Base-by-base conservation (phyloP, 2,888 invertebrate species). In the Clitarchus hookeri region DNA sequence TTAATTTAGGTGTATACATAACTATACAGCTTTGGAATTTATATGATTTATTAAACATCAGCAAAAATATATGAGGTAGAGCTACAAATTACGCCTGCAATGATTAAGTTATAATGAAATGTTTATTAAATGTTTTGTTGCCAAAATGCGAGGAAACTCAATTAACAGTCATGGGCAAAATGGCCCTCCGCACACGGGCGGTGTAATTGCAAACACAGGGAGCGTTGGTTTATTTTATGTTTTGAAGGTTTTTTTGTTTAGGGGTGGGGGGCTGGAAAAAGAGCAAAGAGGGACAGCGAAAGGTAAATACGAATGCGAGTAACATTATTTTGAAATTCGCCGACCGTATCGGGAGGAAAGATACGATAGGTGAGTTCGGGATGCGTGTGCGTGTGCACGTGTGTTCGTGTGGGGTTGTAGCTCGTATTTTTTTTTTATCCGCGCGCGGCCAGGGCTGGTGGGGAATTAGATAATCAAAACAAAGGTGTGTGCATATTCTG, bases 381-480 rank as follows among this genome's bases (percentile, higher is more conserved):
- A 27, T 27, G 36, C n/a, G 82, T 23, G 8, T n/a, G 65, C 3
- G 16, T 65, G n/a, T n/a, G n/a, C 16, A 6, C 23, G 16, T 53
- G 19, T 19, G 53, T 53, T 2, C 8, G 53, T 53, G 53, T 53
- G 36, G 48, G 48, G 48, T 48, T 48, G 65, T n/a, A 65, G 65
- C n/a, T 65, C 19, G 65, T 23, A n/a, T 65, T 65, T 65, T 65
- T 84, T 65, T 65, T 65, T 65, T 84, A 87, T 87, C 85, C 86
- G 87, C 54, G 77, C 84, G 77, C 84, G 48, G 80, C 84, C 78
- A 87, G 85, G 85, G 83, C 44, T 25, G 80, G 85, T 54, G 54
- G 83, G 84, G 84, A 85, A 86, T 87, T 87, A 84, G 86, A 83
- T 85, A 87, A 87, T 86, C 86, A 86, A 85, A 87, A 86, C 86